Evolutionary conservation across 2,888 invertebrate genomes (phyloP).

Genomic region (Trileptium ribeirensis): DNA sequence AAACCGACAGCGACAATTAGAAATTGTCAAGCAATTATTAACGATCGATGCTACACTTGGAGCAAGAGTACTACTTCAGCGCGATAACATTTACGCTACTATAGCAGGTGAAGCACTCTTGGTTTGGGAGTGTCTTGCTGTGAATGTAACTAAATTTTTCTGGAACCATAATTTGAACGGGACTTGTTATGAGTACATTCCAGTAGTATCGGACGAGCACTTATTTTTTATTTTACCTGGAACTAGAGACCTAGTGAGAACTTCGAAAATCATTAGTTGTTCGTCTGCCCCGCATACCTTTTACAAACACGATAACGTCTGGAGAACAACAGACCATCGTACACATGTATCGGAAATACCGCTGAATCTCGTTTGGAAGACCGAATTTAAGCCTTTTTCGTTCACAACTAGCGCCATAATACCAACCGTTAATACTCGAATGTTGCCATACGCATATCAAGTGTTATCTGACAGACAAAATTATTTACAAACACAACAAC

Average conservation of each 20-base stretch:
- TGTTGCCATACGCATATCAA: too few species aligned
- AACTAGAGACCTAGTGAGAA: not conserved
- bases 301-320: not conserved
- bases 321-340: not conserved
- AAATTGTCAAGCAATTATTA: not conserved
- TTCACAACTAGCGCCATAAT: too few species aligned
- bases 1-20: not conserved
- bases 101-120: conserved; percentile 21
- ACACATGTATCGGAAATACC: too few species aligned
- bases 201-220: not conserved
- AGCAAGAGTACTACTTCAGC: not conserved
- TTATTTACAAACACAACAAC: too few species aligned
- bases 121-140: conserved; percentile 1
- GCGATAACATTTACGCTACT: conserved; percentile 6
- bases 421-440: too few species aligned
- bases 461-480: too few species aligned
- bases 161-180: conserved; percentile 18
- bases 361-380: too few species aligned
- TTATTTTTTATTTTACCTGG: conserved; percentile 14
- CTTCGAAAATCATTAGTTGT: conserved; percentile 6
- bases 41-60: conserved; percentile 15
- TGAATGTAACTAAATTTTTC: not conserved
- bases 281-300: too few species aligned
- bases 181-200: conserved; percentile 16
- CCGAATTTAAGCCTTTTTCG: too few species aligned